Percentiles rank a stretch among this genome's conserved stretches.
Evolutionary conservation across 2,113 vertebrate genomes (phyloP).

Genomic region (Phrynosoma platyrhinos): DNA sequence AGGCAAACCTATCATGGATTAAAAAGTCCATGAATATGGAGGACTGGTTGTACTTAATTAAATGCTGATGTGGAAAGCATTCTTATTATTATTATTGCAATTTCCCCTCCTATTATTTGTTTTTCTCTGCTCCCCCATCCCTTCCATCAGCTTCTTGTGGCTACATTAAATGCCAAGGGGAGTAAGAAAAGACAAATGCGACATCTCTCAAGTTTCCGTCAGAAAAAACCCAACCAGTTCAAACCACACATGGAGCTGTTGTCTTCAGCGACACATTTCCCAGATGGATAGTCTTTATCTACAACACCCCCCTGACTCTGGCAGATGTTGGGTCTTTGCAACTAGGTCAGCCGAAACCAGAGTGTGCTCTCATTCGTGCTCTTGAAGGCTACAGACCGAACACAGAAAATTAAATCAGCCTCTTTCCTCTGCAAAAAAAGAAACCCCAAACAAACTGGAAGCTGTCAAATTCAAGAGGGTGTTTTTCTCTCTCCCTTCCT

Average conservation of each 20-base stretch:
- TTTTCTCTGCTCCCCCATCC: conserved; percentile 7
- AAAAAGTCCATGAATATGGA: too few relatives aligned
- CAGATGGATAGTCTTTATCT: conserved; percentile 46
- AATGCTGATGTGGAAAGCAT: too few relatives aligned
- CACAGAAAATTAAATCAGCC: conserved; percentile 49
- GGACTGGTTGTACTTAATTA: too few relatives aligned
- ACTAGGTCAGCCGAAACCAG: conserved; percentile 64
- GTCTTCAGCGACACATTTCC: conserved; percentile 12
- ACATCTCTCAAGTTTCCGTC: conserved; percentile 47
- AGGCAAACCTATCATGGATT: too few relatives aligned
- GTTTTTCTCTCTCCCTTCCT: conserved; percentile 22
- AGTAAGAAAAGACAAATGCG: background rate
- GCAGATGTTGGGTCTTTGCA: conserved; percentile 66
- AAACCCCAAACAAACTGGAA: background rate
- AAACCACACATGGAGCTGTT: conserved; percentile 20
- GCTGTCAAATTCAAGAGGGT: background rate
- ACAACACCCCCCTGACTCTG: conserved; percentile 46
- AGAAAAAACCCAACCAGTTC: conserved; percentile 40
- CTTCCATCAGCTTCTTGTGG: conserved; percentile 49
- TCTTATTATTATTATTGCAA: conserved; percentile 22
- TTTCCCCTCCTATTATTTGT: conserved; percentile 37
- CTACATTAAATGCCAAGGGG: conserved; percentile 53
- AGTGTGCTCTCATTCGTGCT: background rate
- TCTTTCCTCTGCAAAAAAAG: conserved; percentile 31
- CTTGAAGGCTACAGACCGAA: conserved; percentile 50